A percentile compares a stretch with the other conserved stretches of the same genome.
These are phyloP conservation scores for Anoplophora glabripennis DNA, from an alignment of 1,140 invertebrate species.

Conservation along the genomic window DNA sequence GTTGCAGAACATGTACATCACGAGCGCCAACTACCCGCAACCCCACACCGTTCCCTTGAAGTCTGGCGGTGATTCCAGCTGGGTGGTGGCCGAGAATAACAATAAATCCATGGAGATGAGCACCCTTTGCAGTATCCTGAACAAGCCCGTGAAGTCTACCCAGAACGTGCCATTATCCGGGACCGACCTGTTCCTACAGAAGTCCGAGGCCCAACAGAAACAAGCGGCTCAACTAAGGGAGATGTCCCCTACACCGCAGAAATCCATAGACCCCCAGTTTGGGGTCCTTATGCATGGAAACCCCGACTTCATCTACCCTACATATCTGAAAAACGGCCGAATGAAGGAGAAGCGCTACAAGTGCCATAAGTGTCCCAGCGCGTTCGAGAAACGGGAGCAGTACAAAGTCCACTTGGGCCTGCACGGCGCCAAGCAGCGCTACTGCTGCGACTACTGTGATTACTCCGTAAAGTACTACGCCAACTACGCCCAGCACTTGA, in stretches of 20 bases:
- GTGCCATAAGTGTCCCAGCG: constrained; percentile 83
- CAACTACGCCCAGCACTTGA: constrained; percentile 76
- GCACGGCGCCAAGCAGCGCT: constrained; percentile 80
- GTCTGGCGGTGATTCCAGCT: constrained; percentile 44
- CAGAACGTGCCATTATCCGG: constrained; percentile 58
- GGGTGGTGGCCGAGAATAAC: constrained; percentile 56
- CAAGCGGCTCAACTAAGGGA: constrained; percentile 19
- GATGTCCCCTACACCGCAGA: constrained; percentile 6
- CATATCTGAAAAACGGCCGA: constrained; percentile 69
- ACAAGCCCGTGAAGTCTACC: constrained; percentile 44
- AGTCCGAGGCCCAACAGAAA: constrained; percentile 56
- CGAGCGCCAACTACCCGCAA: constrained; percentile 60
- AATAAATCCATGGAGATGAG: constrained; percentile 23
- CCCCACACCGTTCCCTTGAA: constrained; percentile 48
- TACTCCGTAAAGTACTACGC: constrained; percentile 86
- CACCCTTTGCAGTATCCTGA: constrained; percentile 26
- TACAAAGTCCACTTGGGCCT: constrained; percentile 79
- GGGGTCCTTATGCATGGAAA: constrained; percentile 65
- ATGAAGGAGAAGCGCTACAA: constrained; percentile 77
- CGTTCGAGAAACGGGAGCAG: constrained; percentile 82
- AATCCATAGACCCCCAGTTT: constrained; percentile 59
- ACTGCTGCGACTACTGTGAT: constrained; percentile 81
- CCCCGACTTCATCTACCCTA: constrained; percentile 74
- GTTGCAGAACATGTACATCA: constrained; percentile 64
- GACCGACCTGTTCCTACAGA: constrained; percentile 60